Percentiles rank a stretch among this genome's conserved stretches.
Evolutionary conservation across 37 sponge, comb jelly and placozoan species (phyloP).

Genomic region (Mnemiopsis leidyi): DNA sequence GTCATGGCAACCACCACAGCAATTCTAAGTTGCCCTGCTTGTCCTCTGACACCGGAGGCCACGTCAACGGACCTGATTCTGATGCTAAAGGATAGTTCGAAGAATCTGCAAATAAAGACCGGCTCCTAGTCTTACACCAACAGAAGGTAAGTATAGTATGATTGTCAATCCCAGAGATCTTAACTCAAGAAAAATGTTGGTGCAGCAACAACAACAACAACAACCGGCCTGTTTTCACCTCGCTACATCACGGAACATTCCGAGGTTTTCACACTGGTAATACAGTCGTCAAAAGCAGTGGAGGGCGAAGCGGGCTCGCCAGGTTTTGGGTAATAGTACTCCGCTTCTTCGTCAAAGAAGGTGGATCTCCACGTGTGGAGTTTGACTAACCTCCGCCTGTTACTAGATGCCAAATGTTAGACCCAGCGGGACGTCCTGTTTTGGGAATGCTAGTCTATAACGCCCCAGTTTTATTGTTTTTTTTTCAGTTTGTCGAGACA

Average conservation of each 20-base stretch:
- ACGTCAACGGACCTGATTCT: too few species aligned
- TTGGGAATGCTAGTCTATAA: too few species aligned
- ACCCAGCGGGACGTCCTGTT: too few species aligned
- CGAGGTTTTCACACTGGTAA: neutral
- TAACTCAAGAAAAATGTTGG: neutral
- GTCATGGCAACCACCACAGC: too few species aligned
- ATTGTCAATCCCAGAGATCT: neutral
- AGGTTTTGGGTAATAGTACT: neutral
- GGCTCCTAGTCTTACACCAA: too few species aligned
- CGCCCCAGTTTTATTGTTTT: too few species aligned
- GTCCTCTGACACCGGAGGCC: too few species aligned
- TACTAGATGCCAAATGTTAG: neutral
- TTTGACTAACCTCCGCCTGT: neutral
- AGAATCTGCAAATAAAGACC: too few species aligned
- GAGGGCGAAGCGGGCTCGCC: neutral
- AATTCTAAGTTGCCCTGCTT: too few species aligned
- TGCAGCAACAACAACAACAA: neutral
- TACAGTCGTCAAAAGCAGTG: neutral
- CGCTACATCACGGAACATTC: neutral
- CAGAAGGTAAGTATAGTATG: neutral
- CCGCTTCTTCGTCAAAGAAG: neutral
- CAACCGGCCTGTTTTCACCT: neutral
- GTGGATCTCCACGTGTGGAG: neutral
- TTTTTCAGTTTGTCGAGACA: too few species aligned
- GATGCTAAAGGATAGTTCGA: too few species aligned